Percentiles rank a stretch among this genome's conserved stretches.
phyloP scores from a whole-genome alignment of 2,888 invertebrate genomes.

The Petrolisthes manimaculis region DNA sequence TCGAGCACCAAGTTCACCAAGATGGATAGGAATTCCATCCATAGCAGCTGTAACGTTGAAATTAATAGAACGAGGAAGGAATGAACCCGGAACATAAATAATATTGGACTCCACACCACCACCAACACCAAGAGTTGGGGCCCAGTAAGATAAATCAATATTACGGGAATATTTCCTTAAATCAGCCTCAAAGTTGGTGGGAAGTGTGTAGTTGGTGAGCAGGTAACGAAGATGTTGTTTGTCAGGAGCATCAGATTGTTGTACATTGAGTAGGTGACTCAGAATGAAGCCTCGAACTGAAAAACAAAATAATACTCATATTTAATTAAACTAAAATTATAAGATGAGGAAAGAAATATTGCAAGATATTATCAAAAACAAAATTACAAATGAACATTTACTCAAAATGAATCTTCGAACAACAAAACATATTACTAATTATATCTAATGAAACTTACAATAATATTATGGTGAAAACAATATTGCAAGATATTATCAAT shows the following conservation, averaged over 20 bases:
- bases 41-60: slow-evolving; percentile 54
- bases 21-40: slow-evolving; percentile 48
- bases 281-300: slow-evolving; percentile 60
- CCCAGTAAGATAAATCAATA: slow-evolving; percentile 51
- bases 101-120: slow-evolving; percentile 49
- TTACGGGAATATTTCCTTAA: slow-evolving; percentile 46
- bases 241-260: slow-evolving; percentile 41
- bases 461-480: too few species aligned
- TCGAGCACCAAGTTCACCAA: slow-evolving; percentile 53
- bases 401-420: too few species aligned
- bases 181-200: slow-evolving; percentile 34
- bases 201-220: slow-evolving; percentile 28
- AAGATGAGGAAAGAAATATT: not conserved
- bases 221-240: slow-evolving; percentile 39
- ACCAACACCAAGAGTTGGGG: slow-evolving; percentile 45
- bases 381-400: too few species aligned
- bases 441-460: too few species aligned
- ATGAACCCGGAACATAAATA: slow-evolving; percentile 55
- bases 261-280: slow-evolving; percentile 55
- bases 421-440: too few species aligned
- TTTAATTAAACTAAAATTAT: not conserved
- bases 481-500: too few species aligned
- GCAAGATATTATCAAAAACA: too few species aligned
- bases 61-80: slow-evolving; percentile 41
- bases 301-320: not conserved